Base-by-base conservation (phyloP, 37 sponge, comb jelly and placozoan genomes). In the Agelas oroides region DNA sequence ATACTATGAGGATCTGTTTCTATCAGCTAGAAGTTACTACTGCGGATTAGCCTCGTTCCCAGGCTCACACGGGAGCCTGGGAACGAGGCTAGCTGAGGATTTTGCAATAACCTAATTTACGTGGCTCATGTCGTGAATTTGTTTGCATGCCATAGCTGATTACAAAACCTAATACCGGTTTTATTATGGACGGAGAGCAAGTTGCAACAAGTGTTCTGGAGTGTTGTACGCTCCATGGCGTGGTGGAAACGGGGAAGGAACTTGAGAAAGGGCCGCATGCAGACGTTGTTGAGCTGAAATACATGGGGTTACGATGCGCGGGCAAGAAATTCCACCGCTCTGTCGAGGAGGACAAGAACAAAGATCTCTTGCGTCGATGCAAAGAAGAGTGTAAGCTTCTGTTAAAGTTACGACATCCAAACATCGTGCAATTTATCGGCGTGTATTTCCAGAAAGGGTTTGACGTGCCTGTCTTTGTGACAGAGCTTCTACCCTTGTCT, bases 381-480 rank as follows among this genome's bases (percentile, higher is more conserved):
- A 33, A 46, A 30, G 38, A 67, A 19, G 53, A 32, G 6, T 76
- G 76, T 16, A 15, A 76, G 58, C 13, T 85, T 24, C 70, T 85
- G 27, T 12, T 25, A 15, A 25, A 60, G 20, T 64, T 86, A 14
- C 59, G 71, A 28, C 86, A 86, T 37, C 86, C 86, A 0, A 77
- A 86, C 63, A 34, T 86, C 15, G 60, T 78, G 63, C 86, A 86
- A 54, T 86, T 86, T 34, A 8, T 86, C 1, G 86, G 86, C 8
- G 24, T 86, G 32, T 69, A 68, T 35, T 40, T 6, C 34, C 21
- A 59, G 16, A 20, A 24, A 1, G 46, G 69, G 0, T 14, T 15
- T 46, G 36, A 11, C 2, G 25, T 77, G 1, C 89, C 89, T 30
- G 19, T 83, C 16, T 30, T 89, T 0, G 79, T 89, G 0, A 65